Conservation (phyloP, 1,140 invertebrate species). For the Orchestia grillus region DNA sequence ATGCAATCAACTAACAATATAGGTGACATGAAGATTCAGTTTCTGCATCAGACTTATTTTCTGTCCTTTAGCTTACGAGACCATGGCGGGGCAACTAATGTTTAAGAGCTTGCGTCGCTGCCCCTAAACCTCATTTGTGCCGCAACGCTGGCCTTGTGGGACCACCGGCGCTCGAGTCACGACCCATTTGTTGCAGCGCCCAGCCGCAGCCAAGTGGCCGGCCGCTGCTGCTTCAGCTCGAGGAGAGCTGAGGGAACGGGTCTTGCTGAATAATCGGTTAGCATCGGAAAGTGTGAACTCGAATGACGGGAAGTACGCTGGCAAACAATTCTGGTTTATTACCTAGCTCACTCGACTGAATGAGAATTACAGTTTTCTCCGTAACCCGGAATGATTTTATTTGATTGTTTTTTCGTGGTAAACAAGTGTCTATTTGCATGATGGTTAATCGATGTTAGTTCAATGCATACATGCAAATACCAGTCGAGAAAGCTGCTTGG, state of each 20-base stretch:
- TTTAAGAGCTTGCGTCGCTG: background rate
- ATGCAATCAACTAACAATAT: background rate
- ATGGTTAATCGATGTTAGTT: background rate
- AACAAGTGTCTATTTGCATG: background rate
- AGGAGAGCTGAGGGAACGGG: background rate
- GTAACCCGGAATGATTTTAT: background rate
- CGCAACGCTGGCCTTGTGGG: no score
- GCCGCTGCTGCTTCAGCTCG: no score
- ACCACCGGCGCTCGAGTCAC: background rate
- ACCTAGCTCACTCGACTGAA: background rate
- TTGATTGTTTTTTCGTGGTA: background rate
- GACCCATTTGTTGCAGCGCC: background rate
- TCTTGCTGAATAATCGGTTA: background rate
- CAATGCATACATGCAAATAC: background rate
- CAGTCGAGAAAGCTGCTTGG: background rate
- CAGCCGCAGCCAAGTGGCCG: background rate
- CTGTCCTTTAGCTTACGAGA: background rate
- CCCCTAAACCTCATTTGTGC: background rate
- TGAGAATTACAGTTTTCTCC: background rate
- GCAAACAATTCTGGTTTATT: background rate
- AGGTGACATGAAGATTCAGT: background rate
- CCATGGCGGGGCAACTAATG: background rate
- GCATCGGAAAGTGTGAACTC: background rate
- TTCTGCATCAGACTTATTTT: background rate
- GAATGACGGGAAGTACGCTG: background rate